Base-by-base conservation (phyloP, 2,797 vertebrate species). In the Typhlichthys subterraneus region DNA sequence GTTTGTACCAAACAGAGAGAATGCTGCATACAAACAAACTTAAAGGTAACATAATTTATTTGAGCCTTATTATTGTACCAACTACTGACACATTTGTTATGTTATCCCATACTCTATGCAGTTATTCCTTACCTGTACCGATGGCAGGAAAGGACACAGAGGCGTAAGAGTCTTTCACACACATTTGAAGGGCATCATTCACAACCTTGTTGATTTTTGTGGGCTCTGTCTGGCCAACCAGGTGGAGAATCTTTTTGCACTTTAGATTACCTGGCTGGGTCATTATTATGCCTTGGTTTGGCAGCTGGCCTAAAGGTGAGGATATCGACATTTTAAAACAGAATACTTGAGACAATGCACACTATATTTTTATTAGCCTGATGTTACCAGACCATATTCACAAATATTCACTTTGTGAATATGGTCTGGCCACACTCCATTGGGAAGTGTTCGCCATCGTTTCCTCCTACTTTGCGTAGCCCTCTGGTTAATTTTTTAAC, bases 101-200 rank as follows among this genome's bases (percentile, higher is more conserved):
- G n/a, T 31, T 33, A 56, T 9, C 33, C 15, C 2, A 55, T 29
- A 29, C 23, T 29, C 3, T 55, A 33, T 50, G 17, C 42, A 0
- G 8, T 50, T 59, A 12, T 55, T 29, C 0, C 85, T 80, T 17
- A 93, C 92, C 92, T 88, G 90, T 93, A 5, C 91, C 89, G 4
- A 93, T 76, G 57, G 91, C 91, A 59, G 92, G 90, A 45, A 93
- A 82, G 0, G 92, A 85, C 19, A 93, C 73, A 1, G 92, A 93
- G 0, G 73, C 72, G 45, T 76, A 66, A 1, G 66, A 76, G 55
- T 85, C 55, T 38, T 75, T 69, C 47, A 69, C 57, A 76, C 81
- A 88, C 81, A 80, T 46, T 51, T 77, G 47, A 1, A 93, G 76
- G 1, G 80, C 87, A 0, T 73, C 51, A 38, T 50, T 84, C 38